Percentiles rank a stretch among this genome's conserved stretches.
Conservation (phyloP, 2,888 invertebrate genomes). For the Rhamnusium bicolor region DNA sequence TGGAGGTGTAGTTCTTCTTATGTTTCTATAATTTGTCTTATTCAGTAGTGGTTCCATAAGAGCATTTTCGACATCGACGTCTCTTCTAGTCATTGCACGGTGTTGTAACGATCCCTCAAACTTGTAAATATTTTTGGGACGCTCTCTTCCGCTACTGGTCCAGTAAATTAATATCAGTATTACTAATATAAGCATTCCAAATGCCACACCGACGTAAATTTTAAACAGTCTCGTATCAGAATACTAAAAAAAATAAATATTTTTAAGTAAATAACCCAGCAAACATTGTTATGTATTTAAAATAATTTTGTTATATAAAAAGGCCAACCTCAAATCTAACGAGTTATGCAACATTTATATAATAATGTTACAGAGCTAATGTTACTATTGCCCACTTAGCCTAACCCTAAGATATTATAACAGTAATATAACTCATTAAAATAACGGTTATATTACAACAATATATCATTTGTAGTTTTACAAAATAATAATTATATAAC, state of each 20-base stretch:
- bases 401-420: no score
- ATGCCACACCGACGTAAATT: constrained; percentile 59
- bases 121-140: background rate
- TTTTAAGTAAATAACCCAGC: no score
- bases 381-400: no score
- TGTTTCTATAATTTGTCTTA: background rate
- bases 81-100: constrained; percentile 39
- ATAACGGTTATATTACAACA: no score
- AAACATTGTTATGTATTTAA: no score
- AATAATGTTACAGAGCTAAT: no score
- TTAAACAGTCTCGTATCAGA: constrained; percentile 59
- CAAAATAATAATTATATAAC: no score
- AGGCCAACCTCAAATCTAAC: no score
- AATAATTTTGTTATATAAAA: no score
- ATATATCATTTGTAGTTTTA: no score
- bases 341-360: no score
- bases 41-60: constrained; percentile 46
- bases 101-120: constrained; percentile 51
- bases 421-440: no score
- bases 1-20: constrained; percentile 44
- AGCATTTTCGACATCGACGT: constrained; percentile 48
- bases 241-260: constrained; percentile 53
- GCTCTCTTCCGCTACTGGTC: constrained; percentile 38
- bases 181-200: constrained; percentile 52
- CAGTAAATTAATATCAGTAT: constrained; percentile 52